A percentile compares a stretch with the other conserved stretches of the same genome.
Conservation (phyloP, 2,797 vertebrate genomes). For the Hypotaenidia philippensis region DNA sequence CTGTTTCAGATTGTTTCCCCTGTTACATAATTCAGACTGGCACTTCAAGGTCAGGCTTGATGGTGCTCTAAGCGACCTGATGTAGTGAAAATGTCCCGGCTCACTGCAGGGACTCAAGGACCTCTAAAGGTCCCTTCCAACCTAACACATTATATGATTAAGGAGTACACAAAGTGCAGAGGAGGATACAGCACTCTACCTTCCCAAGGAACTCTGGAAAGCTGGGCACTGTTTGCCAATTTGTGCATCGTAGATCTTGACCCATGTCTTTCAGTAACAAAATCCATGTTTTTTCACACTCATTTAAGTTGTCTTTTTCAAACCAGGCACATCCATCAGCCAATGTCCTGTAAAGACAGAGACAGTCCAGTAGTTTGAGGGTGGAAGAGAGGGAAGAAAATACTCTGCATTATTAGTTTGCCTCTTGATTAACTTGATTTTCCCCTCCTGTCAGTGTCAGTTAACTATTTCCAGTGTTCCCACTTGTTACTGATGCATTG, state of each 20-base stretch:
- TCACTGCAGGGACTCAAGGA: no score
- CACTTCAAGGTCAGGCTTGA: not conserved
- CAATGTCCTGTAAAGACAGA: slow-evolving; percentile 21
- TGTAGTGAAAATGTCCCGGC: no score
- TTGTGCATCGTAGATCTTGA: slow-evolving; percentile 37
- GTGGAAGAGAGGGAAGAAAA: not conserved
- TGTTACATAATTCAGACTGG: not conserved
- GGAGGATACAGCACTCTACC: slow-evolving; percentile 59
- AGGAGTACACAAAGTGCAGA: not conserved
- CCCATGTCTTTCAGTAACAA: slow-evolving; percentile 69
- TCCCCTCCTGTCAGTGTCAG: no score
- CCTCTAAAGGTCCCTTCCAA: no score
- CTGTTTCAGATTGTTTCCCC: not conserved
- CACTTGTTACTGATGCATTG: not conserved
- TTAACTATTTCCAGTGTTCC: not conserved
- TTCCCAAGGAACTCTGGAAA: slow-evolving; percentile 72
- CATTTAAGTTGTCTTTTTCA: slow-evolving; percentile 69
- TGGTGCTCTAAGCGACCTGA: no score
- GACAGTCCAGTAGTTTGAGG: not conserved
- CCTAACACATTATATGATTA: not conserved
- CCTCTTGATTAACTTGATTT: not conserved
- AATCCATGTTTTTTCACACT: slow-evolving; percentile 80
- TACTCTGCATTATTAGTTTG: not conserved
- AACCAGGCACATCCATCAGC: slow-evolving; percentile 73
- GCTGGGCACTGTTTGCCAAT: slow-evolving; percentile 71